phyloP scores from a whole-genome alignment of 1,140 invertebrate species.

The Drosophila pectinifera region DNA sequence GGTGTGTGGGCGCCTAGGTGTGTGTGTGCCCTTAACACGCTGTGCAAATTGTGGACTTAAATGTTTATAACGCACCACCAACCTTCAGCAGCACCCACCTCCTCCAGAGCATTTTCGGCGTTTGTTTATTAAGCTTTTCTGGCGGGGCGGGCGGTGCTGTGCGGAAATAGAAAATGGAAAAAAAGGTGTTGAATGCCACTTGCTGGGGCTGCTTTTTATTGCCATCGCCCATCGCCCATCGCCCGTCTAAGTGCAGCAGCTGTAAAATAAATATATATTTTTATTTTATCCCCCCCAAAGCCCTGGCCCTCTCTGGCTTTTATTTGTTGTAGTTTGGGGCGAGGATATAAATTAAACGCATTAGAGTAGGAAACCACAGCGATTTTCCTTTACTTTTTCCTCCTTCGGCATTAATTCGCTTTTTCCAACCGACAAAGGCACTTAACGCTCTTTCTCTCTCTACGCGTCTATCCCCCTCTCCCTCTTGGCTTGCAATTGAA shows the following conservation, averaged over 20 bases:
- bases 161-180: slow-evolving; percentile 26
- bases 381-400: slow-evolving; percentile 53
- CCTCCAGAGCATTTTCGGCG: slow-evolving; percentile 59
- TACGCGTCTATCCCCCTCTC: slow-evolving; percentile 2
- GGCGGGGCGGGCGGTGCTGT: slow-evolving; percentile 16
- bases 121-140: slow-evolving; percentile 83
- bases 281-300: slow-evolving; percentile 58
- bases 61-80: slow-evolving; percentile 72
- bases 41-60: slow-evolving; percentile 83
- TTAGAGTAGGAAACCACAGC: slow-evolving; percentile 80
- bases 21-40: slow-evolving; percentile 44
- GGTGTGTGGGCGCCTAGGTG: slow-evolving; percentile 10
- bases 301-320: slow-evolving; percentile 53
- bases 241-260: slow-evolving; percentile 79
- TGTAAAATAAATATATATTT: slow-evolving; percentile 84
- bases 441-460: slow-evolving; percentile 50
- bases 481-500: slow-evolving; percentile 14
- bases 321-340: slow-evolving; percentile 57
- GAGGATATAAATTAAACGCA: slow-evolving; percentile 81
- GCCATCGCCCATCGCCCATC: slow-evolving; percentile 54
- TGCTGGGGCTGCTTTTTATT: slow-evolving; percentile 79
- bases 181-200: slow-evolving; percentile 81
- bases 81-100: slow-evolving; percentile 20
- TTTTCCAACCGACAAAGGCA: slow-evolving; percentile 76
- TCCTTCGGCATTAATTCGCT: slow-evolving; percentile 70